A percentile compares a stretch with the other conserved stretches of the same genome.
phyloP scores from a whole-genome alignment of 23 tunicate genomes.

The Diplosoma virens region DNA sequence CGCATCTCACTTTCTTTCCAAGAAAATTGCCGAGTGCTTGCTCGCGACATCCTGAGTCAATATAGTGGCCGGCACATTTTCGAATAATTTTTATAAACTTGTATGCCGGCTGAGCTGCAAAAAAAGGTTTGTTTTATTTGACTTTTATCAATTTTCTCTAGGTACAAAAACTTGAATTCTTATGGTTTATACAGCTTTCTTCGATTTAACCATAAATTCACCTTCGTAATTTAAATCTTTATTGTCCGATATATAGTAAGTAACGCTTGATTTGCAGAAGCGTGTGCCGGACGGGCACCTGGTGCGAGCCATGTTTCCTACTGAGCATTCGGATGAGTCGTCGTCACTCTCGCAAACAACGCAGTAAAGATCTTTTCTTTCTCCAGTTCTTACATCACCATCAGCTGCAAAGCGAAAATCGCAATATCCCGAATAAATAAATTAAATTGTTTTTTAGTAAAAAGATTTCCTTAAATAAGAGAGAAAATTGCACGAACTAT shows the following conservation, averaged over 20 bases:
- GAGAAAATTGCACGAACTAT: too few relatives aligned
- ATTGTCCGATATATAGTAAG: not conserved
- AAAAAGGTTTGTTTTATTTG: too few relatives aligned
- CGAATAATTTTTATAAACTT: not conserved
- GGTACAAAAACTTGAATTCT: too few relatives aligned
- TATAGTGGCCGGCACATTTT: not conserved
- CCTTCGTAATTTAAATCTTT: slow-evolving; percentile 4
- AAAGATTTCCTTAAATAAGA: too few relatives aligned
- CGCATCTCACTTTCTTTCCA: slow-evolving; percentile 30
- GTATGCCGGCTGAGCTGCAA: slow-evolving; percentile 14
- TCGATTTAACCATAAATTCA: not conserved
- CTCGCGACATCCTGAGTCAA: not conserved
- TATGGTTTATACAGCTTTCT: too few relatives aligned
- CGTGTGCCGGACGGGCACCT: not conserved
- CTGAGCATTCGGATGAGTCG: slow-evolving; percentile 10
- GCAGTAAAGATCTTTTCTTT: slow-evolving; percentile 9
- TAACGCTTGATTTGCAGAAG: not conserved
- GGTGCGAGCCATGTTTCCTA: not conserved
- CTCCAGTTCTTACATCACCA: not conserved
- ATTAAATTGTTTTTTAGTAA: too few relatives aligned
- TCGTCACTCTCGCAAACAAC: slow-evolving; percentile 9
- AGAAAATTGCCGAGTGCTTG: not conserved
- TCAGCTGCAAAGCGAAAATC: not conserved
- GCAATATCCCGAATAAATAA: too few relatives aligned
- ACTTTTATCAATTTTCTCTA: too few relatives aligned